Evolutionary conservation across 2,797 vertebrate species (phyloP), one percentile per base, ranked within the genome.

Genomic region (Scomberomorus guttatus): DNA sequence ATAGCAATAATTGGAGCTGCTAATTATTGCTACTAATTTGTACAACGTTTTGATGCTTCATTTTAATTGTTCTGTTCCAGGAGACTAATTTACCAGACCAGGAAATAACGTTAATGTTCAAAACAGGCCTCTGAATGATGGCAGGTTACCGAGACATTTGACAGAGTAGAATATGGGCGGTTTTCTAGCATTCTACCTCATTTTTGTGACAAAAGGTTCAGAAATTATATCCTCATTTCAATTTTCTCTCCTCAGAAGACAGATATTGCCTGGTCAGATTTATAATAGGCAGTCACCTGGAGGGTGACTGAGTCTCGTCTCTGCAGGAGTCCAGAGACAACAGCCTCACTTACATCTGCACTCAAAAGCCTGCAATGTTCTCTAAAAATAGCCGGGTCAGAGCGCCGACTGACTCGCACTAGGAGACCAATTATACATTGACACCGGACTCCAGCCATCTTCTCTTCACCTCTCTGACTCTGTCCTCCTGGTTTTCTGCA

Each of bases 291-390:
- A 42, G 56, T 61, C 27, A 59, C 48, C 64, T 32, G 64, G 22
- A 0, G 0, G 59, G 18, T 32, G 29, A 32, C 5, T 1, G 29
- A 68, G 42, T 12, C 1, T 39, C 11, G 15, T 55, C 77, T 55
- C 72, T 9, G 73, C 77, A 64, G 68, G 72, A n/a, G 58, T 29
- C 72, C 44, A 9, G 56, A 48, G 56, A 75, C 56, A 66, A 0
- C 39, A 54, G 58, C 10, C 72, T 72, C 14, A 51, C 77, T 73
- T 65, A 72, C 63, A 66, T 65, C 39, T 5, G 44, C 34, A 46
- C 39, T 62, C 60, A 32, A 18, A 34, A 39, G 3, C 55, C 56
- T 29, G 24, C 39, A 18, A 11, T 22, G 51, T 20, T 71, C 61
- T 51, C 56, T 54, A 57, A 27, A 57, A 52, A 62, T 29, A 29